A percentile compares a stretch with the other conserved stretches of the same genome.
phyloP scores from a whole-genome alignment of 2,113 vertebrate genomes.

The Corythornis cristatus region DNA sequence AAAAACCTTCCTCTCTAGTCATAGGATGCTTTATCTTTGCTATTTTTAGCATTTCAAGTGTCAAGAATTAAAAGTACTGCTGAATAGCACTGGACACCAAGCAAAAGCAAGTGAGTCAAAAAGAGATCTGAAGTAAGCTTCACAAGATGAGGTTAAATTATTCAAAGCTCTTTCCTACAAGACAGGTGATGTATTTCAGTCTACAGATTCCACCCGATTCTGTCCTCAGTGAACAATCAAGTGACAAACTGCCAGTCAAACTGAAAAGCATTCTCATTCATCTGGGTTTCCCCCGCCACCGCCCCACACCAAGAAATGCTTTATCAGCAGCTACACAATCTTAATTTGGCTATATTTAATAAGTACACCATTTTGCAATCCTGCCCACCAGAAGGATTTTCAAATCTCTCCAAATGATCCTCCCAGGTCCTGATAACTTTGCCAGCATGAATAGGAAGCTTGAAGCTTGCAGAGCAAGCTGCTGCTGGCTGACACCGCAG shows the following conservation, averaged over 20 bases:
- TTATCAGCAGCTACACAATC: conserved; percentile 38
- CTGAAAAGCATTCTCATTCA: not conserved
- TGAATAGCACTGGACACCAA: not conserved
- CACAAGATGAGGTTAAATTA: not conserved
- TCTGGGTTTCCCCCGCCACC: not conserved
- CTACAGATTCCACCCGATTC: not conserved
- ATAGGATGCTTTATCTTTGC: not conserved
- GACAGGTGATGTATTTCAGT: conserved; percentile 23
- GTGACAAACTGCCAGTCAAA: conserved; percentile 29
- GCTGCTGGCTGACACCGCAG: not conserved
- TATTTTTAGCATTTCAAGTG: conserved; percentile 28
- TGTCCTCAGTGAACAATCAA: not conserved
- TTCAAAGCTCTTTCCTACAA: conserved; percentile 16
- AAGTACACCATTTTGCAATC: not conserved
- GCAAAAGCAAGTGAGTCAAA: not conserved
- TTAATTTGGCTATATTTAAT: conserved; percentile 27
- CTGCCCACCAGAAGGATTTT: conserved; percentile 53
- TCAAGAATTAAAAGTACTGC: not conserved
- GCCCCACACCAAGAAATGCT: not conserved
- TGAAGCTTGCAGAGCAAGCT: not conserved
- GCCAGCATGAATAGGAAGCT: conserved; percentile 16
- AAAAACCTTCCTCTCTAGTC: not conserved
- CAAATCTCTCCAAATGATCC: conserved; percentile 25
- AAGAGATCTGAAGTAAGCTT: not conserved
- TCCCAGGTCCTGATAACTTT: conserved; percentile 18